Evolutionary conservation across 2,797 vertebrate genomes (phyloP).

Genomic region (Sebastolobus altivelis): DNA sequence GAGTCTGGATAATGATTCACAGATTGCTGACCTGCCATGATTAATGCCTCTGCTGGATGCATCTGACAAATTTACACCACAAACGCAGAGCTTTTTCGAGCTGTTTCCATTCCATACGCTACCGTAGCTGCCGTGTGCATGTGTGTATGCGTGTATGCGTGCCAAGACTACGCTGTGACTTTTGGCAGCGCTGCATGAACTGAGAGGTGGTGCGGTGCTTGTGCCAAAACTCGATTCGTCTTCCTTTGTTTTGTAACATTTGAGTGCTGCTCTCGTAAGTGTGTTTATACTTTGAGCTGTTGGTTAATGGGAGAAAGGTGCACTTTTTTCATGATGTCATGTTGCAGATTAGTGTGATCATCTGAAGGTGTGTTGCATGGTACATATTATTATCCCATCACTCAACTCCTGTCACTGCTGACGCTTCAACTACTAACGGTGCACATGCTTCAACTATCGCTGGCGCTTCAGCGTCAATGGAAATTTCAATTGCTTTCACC

Average conservation of each 20-base stretch:
- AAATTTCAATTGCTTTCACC: not conserved
- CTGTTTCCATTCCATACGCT: slow-evolving; percentile 42
- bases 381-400: not conserved
- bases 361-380: not conserved
- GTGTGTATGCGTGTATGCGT: slow-evolving; percentile 14
- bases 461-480: not conserved
- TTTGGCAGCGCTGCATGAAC: slow-evolving; percentile 15
- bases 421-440: not conserved
- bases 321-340: not conserved
- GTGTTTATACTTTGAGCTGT: not conserved
- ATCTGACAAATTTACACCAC: slow-evolving; percentile 60
- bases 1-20: slow-evolving; percentile 60
- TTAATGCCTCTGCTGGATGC: slow-evolving; percentile 59
- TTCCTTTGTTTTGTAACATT: not conserved
- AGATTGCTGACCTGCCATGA: slow-evolving; percentile 66
- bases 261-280: slow-evolving; percentile 4
- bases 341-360: not conserved
- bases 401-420: not conserved
- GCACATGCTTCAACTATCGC: not conserved
- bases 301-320: slow-evolving; percentile 14
- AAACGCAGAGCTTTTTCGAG: slow-evolving; percentile 32
- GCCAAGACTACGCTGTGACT: slow-evolving; percentile 51
- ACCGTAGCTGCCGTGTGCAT: slow-evolving; percentile 29
- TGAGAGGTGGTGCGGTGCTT: slow-evolving; percentile 27
- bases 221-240: slow-evolving; percentile 22